phyloP scores from a whole-genome alignment of 2,888 invertebrate genomes.

The Drosophila atroscutellata region DNA sequence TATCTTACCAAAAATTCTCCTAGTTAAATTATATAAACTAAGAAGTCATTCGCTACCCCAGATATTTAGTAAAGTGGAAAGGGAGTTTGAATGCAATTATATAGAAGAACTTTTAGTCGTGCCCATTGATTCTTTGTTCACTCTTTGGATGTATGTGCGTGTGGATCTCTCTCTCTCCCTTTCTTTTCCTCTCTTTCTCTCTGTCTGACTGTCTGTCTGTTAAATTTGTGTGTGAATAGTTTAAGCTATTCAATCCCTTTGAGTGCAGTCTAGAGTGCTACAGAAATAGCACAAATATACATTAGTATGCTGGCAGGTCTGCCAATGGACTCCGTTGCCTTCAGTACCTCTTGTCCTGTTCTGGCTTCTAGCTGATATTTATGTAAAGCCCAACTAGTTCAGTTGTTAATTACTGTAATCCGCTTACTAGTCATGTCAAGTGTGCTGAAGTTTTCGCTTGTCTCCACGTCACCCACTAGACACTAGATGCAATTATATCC shows the following conservation, averaged over 20 bases:
- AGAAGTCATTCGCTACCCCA: neutral
- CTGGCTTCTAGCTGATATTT: conserved; percentile 28
- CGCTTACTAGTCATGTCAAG: conserved; percentile 64
- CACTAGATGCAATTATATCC: conserved; percentile 47
- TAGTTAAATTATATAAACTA: neutral
- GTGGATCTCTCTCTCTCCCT: neutral
- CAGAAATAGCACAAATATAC: conserved; percentile 27
- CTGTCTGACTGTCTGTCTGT: neutral
- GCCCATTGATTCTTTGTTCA: neutral
- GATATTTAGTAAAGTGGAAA: neutral
- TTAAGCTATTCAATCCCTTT: conserved; percentile 54
- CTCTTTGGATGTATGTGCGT: neutral
- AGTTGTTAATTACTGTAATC: conserved; percentile 68
- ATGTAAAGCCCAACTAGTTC: conserved; percentile 21
- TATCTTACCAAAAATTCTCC: neutral
- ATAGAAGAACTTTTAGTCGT: conserved; percentile 8
- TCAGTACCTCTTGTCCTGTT: neutral
- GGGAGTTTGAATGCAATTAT: neutral
- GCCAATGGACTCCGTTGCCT: neutral
- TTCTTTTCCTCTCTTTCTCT: neutral
- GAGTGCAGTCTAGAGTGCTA: conserved; percentile 54
- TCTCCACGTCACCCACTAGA: conserved; percentile 23
- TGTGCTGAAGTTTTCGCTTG: conserved; percentile 50
- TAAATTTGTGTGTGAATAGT: conserved; percentile 36
- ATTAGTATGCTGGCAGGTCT: conserved; percentile 9